Conservation (phyloP, 1,140 invertebrate species). For the Propsilocerus akamusi region DNA sequence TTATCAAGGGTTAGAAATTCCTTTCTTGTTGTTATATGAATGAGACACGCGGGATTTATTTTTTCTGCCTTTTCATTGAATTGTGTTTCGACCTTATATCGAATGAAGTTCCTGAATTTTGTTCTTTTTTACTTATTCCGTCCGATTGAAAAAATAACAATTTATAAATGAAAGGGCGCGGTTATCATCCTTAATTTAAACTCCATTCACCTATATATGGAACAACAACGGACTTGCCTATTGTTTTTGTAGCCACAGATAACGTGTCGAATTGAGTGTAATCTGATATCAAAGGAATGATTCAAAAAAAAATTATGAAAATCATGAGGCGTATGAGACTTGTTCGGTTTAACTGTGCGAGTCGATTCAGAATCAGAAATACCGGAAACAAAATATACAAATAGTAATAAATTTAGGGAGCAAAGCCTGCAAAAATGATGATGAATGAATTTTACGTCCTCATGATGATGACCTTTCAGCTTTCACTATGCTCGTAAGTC, state of each 20-base stretch:
- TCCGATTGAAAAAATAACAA: too few relatives aligned
- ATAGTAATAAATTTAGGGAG: background rate
- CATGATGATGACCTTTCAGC: conserved; percentile 1
- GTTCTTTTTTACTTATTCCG: too few relatives aligned
- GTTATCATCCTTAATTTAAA: too few relatives aligned
- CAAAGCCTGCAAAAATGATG: background rate
- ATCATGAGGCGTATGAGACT: too few relatives aligned
- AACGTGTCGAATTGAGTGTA: too few relatives aligned
- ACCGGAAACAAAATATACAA: background rate
- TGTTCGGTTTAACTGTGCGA: background rate
- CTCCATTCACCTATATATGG: too few relatives aligned
- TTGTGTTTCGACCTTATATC: background rate
- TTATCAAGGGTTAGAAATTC: background rate
- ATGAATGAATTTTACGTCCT: conserved; percentile 1
- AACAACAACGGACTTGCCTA: too few relatives aligned
- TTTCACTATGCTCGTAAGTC: background rate
- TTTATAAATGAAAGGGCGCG: too few relatives aligned
- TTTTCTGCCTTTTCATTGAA: background rate
- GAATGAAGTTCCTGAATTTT: background rate
- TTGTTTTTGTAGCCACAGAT: too few relatives aligned
- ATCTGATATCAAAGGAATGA: too few relatives aligned
- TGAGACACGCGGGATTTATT: background rate
- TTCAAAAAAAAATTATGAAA: too few relatives aligned
- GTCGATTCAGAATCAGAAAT: background rate
- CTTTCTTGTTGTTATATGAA: background rate